phyloP scores from a whole-genome alignment of 2,113 vertebrate species.

The Rhea pennata region DNA sequence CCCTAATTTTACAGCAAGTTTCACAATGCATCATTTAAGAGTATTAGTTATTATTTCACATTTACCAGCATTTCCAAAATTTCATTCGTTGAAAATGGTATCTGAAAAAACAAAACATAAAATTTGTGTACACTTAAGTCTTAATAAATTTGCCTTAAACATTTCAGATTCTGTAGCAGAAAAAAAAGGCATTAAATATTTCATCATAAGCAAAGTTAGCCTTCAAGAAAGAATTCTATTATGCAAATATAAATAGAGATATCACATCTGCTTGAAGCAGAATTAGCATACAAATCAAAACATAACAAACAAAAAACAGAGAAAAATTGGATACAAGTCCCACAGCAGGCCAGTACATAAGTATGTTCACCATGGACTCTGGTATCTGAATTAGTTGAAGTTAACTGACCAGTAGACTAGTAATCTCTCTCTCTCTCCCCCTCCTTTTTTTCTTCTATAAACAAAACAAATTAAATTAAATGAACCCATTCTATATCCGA shows the following conservation, averaged over 20 bases:
- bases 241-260: background rate
- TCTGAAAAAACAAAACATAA: background rate
- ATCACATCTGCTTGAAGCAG: background rate
- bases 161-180: background rate
- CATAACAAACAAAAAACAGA: background rate
- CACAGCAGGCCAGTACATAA: background rate
- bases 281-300: background rate
- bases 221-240: background rate
- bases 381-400: background rate
- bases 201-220: background rate
- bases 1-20: background rate
- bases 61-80: background rate
- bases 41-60: background rate
- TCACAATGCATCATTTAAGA: background rate
- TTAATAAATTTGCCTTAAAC: background rate
- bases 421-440: background rate
- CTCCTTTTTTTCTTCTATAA: background rate
- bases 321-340: background rate
- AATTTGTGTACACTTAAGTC: background rate
- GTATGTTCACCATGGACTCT: background rate
- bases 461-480: background rate
- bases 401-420: background rate
- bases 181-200: background rate
- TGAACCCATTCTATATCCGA: background rate
- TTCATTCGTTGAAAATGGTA: background rate